Evolutionary conservation across 2,797 vertebrate genomes (phyloP).

Genomic region (Sebastes taczanowskii): DNA sequence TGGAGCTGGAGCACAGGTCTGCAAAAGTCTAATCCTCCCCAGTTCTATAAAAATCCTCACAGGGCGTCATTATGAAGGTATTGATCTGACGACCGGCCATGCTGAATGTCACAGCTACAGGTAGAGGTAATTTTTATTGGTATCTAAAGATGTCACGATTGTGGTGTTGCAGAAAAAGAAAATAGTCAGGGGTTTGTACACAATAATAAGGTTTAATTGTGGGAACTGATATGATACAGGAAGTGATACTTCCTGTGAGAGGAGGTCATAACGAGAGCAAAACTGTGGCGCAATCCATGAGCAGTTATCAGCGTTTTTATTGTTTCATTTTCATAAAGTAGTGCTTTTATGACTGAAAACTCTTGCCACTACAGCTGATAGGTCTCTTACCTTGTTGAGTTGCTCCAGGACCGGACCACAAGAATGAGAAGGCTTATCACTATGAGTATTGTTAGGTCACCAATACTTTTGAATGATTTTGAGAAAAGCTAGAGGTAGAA

Average conservation of each 20-base stretch:
- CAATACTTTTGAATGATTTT: too few relatives aligned
- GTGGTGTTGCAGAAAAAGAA: not conserved
- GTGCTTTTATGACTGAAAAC: not conserved
- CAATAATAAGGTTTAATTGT: not conserved
- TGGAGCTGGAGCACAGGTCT: conserved; percentile 32
- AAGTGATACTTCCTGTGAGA: not conserved
- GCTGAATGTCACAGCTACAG: conserved; percentile 55
- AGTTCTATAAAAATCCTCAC: conserved; percentile 57
- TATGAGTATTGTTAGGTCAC: not conserved
- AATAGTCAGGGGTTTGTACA: not conserved
- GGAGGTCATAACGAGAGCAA: not conserved
- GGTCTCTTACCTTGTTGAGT: not conserved
- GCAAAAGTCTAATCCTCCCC: conserved; percentile 42
- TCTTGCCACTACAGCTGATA: not conserved
- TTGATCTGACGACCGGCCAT: conserved; percentile 51
- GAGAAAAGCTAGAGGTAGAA: too few relatives aligned
- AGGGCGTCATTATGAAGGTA: conserved; percentile 65
- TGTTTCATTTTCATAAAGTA: not conserved
- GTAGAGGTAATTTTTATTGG: conserved; percentile 29
- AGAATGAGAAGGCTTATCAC: not conserved
- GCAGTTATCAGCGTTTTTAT: not conserved
- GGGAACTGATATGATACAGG: not conserved
- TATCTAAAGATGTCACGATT: conserved; percentile 5
- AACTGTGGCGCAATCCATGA: not conserved
- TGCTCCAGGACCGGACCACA: not conserved